Base-by-base conservation (phyloP, 1,140 invertebrate species). In the Chionoecetes opilio region DNA sequence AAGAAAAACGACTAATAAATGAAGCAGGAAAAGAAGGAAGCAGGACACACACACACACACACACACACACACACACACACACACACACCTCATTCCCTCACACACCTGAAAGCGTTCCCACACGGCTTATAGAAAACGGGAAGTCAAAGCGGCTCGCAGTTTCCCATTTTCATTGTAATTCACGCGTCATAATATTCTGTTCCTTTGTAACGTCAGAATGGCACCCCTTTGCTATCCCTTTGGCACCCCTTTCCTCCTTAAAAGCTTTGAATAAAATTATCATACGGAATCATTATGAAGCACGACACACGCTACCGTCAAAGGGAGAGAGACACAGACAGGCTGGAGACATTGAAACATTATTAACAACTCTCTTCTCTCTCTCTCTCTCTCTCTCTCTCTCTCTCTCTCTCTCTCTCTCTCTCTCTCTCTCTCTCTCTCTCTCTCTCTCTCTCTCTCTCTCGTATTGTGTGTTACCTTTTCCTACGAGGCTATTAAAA, bases 111-210 rank as follows among this genome's bases (percentile, higher is more conserved):
- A 11, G 26, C 63, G 21, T 75, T 75, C 63, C n/a, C 63, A 75
- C 63, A 75, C 63, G n/a, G 63, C 26, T 75, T 75, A 75, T 26
- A 75, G 63, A n/a, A 75, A n/a, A 26, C 26, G 1, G 63, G 9
- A 6, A 17, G 63, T 75, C 63, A 75, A n/a, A 75, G 63, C 8
- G 63, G 63, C n/a, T 75, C 63, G 21, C n/a, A n/a, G 63, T 75
- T 75, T 75, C 63, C 63, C 63, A 75, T 75, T 75, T 75, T 75
- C 63, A n/a, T 75, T 75, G 63, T 75, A 75, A 75, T 75, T 75
- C 63, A 75, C 63, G 63, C 26, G 21, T 75, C 63, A 75, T 75
- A 75, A 75, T n/a, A n/a, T 75, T 75, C 63, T 17, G 21, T 75
- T 75, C 63, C 63, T 75, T 75, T 75, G 63, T 75, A 75, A 75